Conservation (phyloP, 2,113 vertebrate genomes). For the Crocuta crocuta region DNA sequence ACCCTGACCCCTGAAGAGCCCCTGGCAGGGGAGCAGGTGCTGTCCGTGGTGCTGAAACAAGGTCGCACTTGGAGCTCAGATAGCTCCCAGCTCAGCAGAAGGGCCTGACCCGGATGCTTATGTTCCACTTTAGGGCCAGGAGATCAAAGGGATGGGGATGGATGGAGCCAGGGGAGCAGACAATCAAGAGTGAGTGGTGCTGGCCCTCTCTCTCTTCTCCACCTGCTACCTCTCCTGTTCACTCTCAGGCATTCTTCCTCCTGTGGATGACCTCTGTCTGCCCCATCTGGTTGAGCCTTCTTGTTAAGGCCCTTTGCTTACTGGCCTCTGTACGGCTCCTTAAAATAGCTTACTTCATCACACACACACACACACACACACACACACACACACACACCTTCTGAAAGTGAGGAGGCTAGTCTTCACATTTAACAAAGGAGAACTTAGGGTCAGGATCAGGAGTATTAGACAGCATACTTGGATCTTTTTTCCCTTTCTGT, state of each 20-base stretch:
- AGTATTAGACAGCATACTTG: neutral
- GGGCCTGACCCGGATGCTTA: neutral
- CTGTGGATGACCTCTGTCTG: neutral
- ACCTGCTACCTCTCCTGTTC: neutral
- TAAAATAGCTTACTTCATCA: neutral
- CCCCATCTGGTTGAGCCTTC: neutral
- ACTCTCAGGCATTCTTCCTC: no score
- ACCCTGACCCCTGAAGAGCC: neutral
- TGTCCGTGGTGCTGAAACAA: neutral
- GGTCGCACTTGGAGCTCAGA: neutral
- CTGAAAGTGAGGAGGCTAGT: neutral
- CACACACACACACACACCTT: neutral
- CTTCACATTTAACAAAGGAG: neutral
- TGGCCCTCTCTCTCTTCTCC: neutral
- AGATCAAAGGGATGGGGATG: neutral
- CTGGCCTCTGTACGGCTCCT: neutral
- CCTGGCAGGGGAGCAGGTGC: accelerated
- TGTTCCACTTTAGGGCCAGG: neutral
- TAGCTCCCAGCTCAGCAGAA: neutral
- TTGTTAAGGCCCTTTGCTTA: neutral
- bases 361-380: neutral
- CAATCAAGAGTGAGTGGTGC: no score
- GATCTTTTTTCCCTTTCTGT: neutral
- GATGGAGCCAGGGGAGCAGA: neutral
- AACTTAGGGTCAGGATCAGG: neutral